Conservation (phyloP, 1,140 invertebrate species). For the Papilio aristodemus region DNA sequence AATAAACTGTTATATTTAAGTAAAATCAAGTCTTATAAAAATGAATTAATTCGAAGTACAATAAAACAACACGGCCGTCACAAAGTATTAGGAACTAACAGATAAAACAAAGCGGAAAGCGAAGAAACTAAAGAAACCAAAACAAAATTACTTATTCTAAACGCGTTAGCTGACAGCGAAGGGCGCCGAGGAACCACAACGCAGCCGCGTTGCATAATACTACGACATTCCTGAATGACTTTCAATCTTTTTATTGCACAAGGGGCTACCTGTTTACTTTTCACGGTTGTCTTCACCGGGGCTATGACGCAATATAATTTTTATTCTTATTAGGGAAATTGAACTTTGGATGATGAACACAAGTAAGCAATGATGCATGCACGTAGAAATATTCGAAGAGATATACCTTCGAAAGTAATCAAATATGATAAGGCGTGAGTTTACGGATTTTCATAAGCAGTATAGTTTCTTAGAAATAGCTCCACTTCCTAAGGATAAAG, state of each 20-base stretch:
- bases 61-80: constrained; percentile 12
- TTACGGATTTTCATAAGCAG: too few relatives aligned
- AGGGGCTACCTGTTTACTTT: constrained; percentile 30
- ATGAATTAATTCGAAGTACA: constrained; percentile 4
- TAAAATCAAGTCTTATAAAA: neutral
- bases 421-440: too few relatives aligned
- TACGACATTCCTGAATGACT: constrained; percentile 54
- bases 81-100: constrained; percentile 14
- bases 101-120: constrained; percentile 30
- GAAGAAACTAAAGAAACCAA: constrained; percentile 44
- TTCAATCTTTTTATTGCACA: constrained; percentile 45
- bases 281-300: constrained; percentile 7
- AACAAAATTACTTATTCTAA: constrained; percentile 55
- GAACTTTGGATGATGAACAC: constrained; percentile 8
- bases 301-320: neutral
- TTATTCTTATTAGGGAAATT: neutral
- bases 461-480: too few relatives aligned
- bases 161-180: constrained; percentile 42
- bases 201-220: constrained; percentile 39
- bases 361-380: too few relatives aligned
- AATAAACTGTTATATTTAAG: too few relatives aligned
- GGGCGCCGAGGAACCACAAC: constrained; percentile 41
- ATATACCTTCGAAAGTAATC: too few relatives aligned
- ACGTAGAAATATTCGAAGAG: too few relatives aligned
- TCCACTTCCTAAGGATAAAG: too few relatives aligned